Percentiles rank a stretch among this genome's conserved stretches.
These are phyloP conservation scores for Palaemon carinicauda DNA, from an alignment of 1,140 invertebrate species.

Conservation along the genomic window DNA sequence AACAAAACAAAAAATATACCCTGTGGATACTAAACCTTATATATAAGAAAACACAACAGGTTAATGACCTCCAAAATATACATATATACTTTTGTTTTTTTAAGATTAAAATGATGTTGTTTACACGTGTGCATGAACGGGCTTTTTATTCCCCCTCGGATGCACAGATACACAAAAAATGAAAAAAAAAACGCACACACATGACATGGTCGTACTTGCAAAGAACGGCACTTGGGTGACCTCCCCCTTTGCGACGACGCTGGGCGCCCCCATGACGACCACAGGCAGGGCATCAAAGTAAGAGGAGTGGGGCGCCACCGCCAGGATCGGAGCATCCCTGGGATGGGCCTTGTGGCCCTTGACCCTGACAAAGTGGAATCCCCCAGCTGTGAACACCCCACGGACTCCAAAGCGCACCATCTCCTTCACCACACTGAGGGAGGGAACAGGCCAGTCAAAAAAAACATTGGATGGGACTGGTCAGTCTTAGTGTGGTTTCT, in stretches of 20 bases:
- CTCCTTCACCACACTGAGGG: slow-evolving; percentile 69
- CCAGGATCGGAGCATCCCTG: slow-evolving; percentile 83
- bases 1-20: too few species aligned
- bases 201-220: slow-evolving; percentile 75
- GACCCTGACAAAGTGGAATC: slow-evolving; percentile 79
- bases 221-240: slow-evolving; percentile 81
- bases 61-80: too few species aligned
- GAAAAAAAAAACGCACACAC: too few species aligned
- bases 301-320: slow-evolving; percentile 89
- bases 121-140: too few species aligned
- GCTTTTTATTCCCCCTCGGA: too few species aligned
- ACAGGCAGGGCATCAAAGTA: slow-evolving; percentile 89
- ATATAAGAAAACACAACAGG: too few species aligned
- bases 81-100: too few species aligned
- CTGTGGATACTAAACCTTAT: too few species aligned
- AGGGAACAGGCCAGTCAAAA: neutral
- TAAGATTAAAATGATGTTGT: too few species aligned
- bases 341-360: slow-evolving; percentile 73
- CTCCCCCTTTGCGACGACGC: slow-evolving; percentile 87
- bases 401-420: slow-evolving; percentile 75
- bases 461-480: neutral
- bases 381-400: slow-evolving; percentile 78
- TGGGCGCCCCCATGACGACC: slow-evolving; percentile 81
- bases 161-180: too few species aligned
- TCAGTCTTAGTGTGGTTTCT: neutral